A percentile compares a stretch with the other conserved stretches of the same genome.
Conservation (phyloP, 2,113 vertebrate species). For the Tychaedon coryphoeus region DNA sequence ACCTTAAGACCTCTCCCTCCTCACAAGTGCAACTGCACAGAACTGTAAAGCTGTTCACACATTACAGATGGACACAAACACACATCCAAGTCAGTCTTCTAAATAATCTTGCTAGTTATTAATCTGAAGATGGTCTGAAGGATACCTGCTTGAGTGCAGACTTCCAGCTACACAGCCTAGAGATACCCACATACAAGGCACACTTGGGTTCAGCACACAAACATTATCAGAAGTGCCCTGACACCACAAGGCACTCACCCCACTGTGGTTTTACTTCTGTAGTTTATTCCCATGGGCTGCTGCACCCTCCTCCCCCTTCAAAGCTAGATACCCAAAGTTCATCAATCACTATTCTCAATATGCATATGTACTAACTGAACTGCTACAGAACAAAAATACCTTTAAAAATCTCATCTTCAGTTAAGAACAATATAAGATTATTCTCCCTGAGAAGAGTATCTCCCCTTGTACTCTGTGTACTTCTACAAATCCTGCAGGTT, state of each 20-base stretch:
- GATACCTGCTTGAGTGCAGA: not conserved
- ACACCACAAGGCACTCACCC: not conserved
- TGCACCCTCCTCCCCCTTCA: not conserved
- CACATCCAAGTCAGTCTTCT: not conserved
- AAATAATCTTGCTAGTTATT: not conserved
- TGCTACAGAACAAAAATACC: not conserved
- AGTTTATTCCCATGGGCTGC: not conserved
- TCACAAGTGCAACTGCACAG: not conserved
- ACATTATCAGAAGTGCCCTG: not conserved
- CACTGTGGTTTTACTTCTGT: not conserved
- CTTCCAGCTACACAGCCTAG: not conserved
- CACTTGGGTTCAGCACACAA: not conserved
- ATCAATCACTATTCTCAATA: not conserved
- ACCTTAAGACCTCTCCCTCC: not conserved
- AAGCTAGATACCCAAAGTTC: not conserved
- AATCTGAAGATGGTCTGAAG: not conserved
- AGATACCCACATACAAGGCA: not conserved
- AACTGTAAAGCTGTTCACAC: not conserved
- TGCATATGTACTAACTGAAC: not conserved
- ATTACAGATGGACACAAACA: not conserved
- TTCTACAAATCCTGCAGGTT: not conserved
- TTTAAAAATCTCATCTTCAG: not conserved
- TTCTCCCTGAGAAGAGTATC: not conserved
- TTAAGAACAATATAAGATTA: not conserved
- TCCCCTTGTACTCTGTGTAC: not conserved